phyloP scores from a whole-genome alignment of 2,888 invertebrate species.

The Graphium colonna region DNA sequence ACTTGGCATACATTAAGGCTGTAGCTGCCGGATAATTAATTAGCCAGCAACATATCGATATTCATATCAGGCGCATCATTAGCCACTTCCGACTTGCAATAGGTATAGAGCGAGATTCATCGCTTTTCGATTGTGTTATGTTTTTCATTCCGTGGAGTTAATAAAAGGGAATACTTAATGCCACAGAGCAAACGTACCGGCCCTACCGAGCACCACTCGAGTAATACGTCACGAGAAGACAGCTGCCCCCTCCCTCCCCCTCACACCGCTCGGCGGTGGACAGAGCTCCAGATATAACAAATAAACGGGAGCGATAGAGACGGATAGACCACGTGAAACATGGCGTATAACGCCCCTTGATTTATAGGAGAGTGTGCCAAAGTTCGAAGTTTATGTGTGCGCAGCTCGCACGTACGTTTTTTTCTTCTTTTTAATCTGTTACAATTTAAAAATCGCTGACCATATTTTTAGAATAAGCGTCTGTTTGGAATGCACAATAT shows the following conservation, averaged over 20 bases:
- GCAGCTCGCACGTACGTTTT: constrained; percentile 45
- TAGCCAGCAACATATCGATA: constrained; percentile 69
- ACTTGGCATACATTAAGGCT: constrained; percentile 73
- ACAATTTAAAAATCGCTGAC: constrained; percentile 12
- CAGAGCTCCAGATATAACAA: constrained; percentile 55
- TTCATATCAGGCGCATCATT: constrained; percentile 62
- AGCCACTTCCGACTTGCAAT: constrained; percentile 42
- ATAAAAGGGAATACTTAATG: constrained; percentile 37
- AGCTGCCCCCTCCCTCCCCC: constrained; percentile 65
- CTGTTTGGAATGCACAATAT: no score
- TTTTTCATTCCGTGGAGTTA: constrained; percentile 28
- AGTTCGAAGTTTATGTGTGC: constrained; percentile 74
- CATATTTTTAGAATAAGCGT: background rate
- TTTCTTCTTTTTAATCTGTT: constrained; percentile 24
- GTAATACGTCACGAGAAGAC: constrained; percentile 79
- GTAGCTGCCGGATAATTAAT: constrained; percentile 64
- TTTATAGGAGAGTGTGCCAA: constrained; percentile 76
- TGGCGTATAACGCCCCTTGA: constrained; percentile 81
- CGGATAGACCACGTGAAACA: constrained; percentile 71
- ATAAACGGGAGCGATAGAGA: constrained; percentile 61
- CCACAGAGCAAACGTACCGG: constrained; percentile 50
- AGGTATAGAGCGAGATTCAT: no score
- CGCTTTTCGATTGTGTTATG: background rate
- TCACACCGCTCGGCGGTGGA: constrained; percentile 62
- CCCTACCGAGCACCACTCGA: constrained; percentile 65